Conservation (phyloP, 2,888 invertebrate genomes). For the Oscheius onirici region DNA sequence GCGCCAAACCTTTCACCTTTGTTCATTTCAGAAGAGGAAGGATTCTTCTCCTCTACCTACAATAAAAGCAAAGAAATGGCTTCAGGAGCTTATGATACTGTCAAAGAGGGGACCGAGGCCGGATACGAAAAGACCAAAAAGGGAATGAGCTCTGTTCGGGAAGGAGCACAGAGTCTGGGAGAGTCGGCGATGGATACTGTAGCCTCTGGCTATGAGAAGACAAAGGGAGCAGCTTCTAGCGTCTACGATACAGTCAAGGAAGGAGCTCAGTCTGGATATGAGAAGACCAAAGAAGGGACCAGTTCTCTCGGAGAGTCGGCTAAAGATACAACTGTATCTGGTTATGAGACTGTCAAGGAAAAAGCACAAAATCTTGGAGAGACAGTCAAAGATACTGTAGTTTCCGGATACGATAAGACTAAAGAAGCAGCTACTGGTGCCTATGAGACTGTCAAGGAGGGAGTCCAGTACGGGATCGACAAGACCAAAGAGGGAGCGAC, state of each 20-base stretch:
- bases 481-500: neutral
- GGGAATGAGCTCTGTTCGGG: neutral
- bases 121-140: neutral
- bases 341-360: neutral
- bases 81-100: neutral
- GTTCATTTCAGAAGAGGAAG: no score
- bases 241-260: neutral
- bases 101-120: neutral
- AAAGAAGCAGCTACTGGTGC: neutral
- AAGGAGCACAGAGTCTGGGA: neutral
- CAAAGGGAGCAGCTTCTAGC: neutral
- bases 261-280: neutral
- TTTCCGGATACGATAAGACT: neutral
- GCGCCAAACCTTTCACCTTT: no score
- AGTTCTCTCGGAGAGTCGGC: neutral
- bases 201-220: neutral
- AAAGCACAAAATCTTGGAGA: neutral
- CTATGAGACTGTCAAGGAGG: neutral
- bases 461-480: neutral
- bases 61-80: no score
- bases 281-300: conserved; percentile 3
- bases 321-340: neutral
- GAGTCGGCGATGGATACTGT: neutral
- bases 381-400: neutral
- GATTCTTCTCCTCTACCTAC: no score